These are phyloP conservation scores for Arizona elegans DNA, from an alignment of 2,113 vertebrate species.

Conservation along the genomic window DNA sequence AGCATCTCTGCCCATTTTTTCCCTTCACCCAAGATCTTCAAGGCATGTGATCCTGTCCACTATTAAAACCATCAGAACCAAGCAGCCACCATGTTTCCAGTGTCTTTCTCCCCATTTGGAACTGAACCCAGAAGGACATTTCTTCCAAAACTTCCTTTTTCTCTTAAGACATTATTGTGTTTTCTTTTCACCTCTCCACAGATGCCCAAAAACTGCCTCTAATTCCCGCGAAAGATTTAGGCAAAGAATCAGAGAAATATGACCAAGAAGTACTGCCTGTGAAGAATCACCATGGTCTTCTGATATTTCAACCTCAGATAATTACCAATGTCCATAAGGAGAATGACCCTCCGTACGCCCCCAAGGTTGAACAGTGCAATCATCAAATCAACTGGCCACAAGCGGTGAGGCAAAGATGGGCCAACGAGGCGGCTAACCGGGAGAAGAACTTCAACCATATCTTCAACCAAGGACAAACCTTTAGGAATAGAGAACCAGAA, in stretches of 20 bases:
- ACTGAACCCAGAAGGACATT: too few relatives aligned
- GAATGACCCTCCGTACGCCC: accelerated
- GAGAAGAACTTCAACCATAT: not conserved
- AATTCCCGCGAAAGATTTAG: not conserved
- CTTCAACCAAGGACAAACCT: not conserved
- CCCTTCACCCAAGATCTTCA: too few relatives aligned
- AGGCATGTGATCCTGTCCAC: too few relatives aligned
- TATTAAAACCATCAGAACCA: too few relatives aligned
- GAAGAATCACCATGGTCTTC: not conserved
- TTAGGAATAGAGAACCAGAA: not conserved
- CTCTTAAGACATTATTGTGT: not conserved
- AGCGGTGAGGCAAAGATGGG: slow-evolving; percentile 5
- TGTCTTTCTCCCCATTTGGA: too few relatives aligned
- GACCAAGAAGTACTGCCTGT: not conserved
- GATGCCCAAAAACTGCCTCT: not conserved
- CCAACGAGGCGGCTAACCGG: not conserved
- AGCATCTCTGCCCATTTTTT: too few relatives aligned
- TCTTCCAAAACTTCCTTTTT: not conserved
- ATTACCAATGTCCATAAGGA: not conserved
- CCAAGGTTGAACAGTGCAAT: not conserved
- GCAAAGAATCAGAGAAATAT: not conserved
- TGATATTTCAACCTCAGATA: too few relatives aligned
- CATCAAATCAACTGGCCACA: slow-evolving; percentile 11
- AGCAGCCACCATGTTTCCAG: too few relatives aligned
- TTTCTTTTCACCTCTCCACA: not conserved